Evolutionary conservation across 2,888 invertebrate species (phyloP), one percentile per base, ranked within the genome.

Genomic region (Apodemia hepburni): DNA sequence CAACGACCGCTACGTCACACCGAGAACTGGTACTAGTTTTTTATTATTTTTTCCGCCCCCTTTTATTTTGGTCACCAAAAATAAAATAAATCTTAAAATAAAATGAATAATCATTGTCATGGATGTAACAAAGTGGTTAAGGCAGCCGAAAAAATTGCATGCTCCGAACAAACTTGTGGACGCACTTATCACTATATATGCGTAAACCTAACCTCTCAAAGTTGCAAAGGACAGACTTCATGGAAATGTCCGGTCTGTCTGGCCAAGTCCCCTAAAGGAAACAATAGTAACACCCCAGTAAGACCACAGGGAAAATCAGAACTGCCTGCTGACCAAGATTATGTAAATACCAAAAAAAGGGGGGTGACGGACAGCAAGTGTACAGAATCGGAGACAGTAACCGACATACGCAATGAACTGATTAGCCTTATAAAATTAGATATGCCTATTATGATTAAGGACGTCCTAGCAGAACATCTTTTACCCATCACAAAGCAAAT

Each of bases 381-480:
- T 47, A 7, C 47, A 15, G 47, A 47, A n/a, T 47, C 47, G 6
- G n/a, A 47, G 4, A 47, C 47, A 47, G n/a, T 47, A 17, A n/a
- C 47, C 7, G 47, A n/a, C n/a, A 17, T 47, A n/a, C 17, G 47
- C 47, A 17, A 47, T 47, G 47, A 47, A 17, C n/a, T 47, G 7
- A 17, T 47, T 3, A 47, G 17, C 47, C 17, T 47, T n/a, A 47
- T 47, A n/a, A 47, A 15, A 15, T 4, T 47, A 7, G 17, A 47
- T n/a, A 47, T 47, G 47, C n/a, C 47, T 6, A 47, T 47, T 17
- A 47, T 47, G 47, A 47, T 47, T 6, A 15, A n/a, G 7, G 47
- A 47, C 47, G n/a, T 47, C 45, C n/a, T 45, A n/a, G 45, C 47
- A 47, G 47, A 47, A 47, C 47, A 47, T 47, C 47, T 47, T 7